phyloP scores from a whole-genome alignment of 2,888 invertebrate species.

The Stenolophus ochropezus region DNA sequence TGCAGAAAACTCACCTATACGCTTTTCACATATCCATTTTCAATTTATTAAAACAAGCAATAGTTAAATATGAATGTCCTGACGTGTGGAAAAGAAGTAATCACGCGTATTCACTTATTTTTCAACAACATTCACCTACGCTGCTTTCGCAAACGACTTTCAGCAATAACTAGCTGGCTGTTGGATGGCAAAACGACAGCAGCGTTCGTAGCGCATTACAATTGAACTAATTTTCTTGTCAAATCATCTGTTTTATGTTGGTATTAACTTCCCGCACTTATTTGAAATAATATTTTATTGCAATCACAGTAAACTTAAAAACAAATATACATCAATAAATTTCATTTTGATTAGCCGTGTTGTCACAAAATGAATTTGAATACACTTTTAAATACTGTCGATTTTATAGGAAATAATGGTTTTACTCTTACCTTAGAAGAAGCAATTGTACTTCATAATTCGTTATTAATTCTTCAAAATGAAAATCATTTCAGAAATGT shows the following conservation, averaged over 20 bases:
- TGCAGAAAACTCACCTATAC: conserved; percentile 44
- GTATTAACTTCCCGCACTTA: conserved; percentile 58
- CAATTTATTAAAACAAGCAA: background rate
- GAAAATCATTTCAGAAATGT: conserved; percentile 89
- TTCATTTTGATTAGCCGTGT: background rate
- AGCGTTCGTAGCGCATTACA: conserved; percentile 22
- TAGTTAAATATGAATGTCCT: conserved; percentile 31
- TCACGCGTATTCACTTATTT: conserved; percentile 56
- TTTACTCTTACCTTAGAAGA: conserved; percentile 84
- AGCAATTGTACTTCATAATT: conserved; percentile 83
- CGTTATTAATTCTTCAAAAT: conserved; percentile 84
- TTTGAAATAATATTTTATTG: conserved; percentile 61
- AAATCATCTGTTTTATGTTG: conserved; percentile 43
- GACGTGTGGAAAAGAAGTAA: conserved; percentile 44
- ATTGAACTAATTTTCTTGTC: conserved; percentile 20
- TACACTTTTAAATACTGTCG: conserved; percentile 74
- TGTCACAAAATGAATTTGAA: conserved; percentile 74
- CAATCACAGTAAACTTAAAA: conserved; percentile 34
- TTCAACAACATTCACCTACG: conserved; percentile 69
- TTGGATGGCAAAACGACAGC: conserved; percentile 35
- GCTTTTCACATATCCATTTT: conserved; percentile 55
- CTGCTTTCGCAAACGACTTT: conserved; percentile 65
- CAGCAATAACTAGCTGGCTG: conserved; percentile 26
- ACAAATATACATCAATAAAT: conserved; percentile 11
- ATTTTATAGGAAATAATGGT: conserved; percentile 79